phyloP scores from a whole-genome alignment of 2,888 invertebrate genomes.

The Hyposoter didymator region DNA sequence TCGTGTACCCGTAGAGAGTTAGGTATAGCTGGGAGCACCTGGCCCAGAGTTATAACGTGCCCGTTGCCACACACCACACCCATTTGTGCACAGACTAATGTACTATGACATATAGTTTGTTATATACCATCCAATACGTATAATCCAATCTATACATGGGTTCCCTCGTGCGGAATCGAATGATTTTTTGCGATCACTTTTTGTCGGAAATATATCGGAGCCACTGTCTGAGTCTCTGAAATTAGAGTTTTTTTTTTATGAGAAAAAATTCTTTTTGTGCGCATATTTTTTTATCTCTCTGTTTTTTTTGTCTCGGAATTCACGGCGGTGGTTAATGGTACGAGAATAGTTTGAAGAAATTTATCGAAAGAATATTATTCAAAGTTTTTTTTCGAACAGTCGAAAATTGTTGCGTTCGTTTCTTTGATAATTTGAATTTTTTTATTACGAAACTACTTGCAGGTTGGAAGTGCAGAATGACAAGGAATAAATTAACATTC shows the following conservation, averaged over 20 bases:
- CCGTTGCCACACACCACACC: conserved; percentile 25
- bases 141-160: conserved; percentile 15
- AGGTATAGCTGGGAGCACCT: conserved; percentile 47
- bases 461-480: not conserved
- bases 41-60: conserved; percentile 52
- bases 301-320: not conserved
- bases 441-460: not conserved
- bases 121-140: conserved; percentile 29
- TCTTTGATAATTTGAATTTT: not conserved
- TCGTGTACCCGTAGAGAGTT: conserved; percentile 53
- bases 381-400: not conserved
- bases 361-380: not conserved
- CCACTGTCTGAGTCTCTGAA: not conserved
- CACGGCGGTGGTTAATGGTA: not conserved
- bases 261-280: not conserved
- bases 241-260: not conserved
- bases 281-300: not conserved
- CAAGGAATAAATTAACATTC: not conserved
- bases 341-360: not conserved
- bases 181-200: not conserved
- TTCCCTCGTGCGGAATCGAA: conserved; percentile 11
- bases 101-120: conserved; percentile 36
- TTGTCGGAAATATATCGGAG: not conserved
- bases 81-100: conserved; percentile 17
- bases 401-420: not conserved